Conservation (phyloP, 37 sponge, comb jelly and placozoan genomes). For the Spongilla lacustris region DNA sequence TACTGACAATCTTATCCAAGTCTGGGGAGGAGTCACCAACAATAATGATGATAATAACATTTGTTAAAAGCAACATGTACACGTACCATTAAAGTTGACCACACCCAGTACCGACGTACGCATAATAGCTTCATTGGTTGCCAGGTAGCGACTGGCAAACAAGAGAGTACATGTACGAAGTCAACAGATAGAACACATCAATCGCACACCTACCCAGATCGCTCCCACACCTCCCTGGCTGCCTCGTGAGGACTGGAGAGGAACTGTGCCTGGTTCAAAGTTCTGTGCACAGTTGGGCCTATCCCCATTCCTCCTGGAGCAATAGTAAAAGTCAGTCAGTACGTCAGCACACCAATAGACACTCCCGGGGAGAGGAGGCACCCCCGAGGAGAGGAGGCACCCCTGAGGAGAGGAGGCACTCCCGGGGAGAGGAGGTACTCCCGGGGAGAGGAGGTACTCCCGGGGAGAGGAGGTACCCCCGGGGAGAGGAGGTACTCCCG, state of each 20-base stretch:
- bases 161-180: background rate
- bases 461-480: no score
- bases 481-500: no score
- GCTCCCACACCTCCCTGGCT: constrained; percentile 81
- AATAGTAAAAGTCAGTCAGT: no score
- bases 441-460: no score
- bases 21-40: constrained; percentile 32
- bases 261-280: constrained; percentile 50
- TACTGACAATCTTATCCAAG: constrained; percentile 63
- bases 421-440: no score
- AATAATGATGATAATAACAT: background rate
- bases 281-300: constrained; percentile 58
- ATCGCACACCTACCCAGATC: constrained; percentile 63
- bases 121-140: constrained; percentile 95
- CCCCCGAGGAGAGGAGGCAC: no score
- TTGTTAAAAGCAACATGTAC: background rate
- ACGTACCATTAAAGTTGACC: constrained; percentile 78
- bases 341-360: background rate
- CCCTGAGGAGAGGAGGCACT: no score
- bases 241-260: constrained; percentile 73
- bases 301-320: constrained; percentile 89
- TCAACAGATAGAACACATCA: background rate
- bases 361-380: background rate
- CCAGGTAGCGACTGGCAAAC: constrained; percentile 65
- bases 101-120: constrained; percentile 84